phyloP scores from a whole-genome alignment of 2,888 invertebrate species.

The Odontocolon sp. region DNA sequence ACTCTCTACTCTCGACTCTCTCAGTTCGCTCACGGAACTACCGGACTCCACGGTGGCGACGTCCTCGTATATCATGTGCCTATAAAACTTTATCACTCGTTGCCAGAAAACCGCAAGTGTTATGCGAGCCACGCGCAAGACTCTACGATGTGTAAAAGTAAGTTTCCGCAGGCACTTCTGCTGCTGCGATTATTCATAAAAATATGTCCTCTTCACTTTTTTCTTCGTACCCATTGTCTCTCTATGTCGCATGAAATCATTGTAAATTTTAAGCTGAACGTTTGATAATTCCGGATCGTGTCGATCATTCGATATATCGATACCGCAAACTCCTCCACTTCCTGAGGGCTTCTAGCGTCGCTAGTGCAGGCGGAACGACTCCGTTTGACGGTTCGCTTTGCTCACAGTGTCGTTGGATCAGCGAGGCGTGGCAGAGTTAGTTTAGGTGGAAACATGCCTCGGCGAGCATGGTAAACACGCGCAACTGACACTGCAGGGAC shows the following conservation, averaged over 20 bases:
- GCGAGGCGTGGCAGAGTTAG: constrained; percentile 77
- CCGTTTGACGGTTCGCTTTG: constrained; percentile 43
- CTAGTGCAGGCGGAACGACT: constrained; percentile 40
- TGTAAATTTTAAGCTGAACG: background rate
- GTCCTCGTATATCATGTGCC: constrained; percentile 59
- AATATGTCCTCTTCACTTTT: background rate
- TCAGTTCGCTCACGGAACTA: constrained; percentile 44
- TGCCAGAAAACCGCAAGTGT: constrained; percentile 56
- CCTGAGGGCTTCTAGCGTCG: constrained; percentile 9
- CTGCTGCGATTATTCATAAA: background rate
- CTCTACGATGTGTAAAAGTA: constrained; percentile 50
- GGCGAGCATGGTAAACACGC: constrained; percentile 78
- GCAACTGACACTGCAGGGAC: constrained; percentile 78
- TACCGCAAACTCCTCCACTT: background rate
- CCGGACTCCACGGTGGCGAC: constrained; percentile 44
- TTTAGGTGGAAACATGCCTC: constrained; percentile 79
- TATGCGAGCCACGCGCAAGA: constrained; percentile 24
- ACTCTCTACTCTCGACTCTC: constrained; percentile 49
- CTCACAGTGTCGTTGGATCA: constrained; percentile 70
- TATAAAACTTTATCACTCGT: constrained; percentile 64
- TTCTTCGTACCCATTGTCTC: too few species aligned
- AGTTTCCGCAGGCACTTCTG: constrained; percentile 7
- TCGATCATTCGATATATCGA: constrained; percentile 12
- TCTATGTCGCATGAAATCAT: background rate
- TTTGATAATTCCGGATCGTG: background rate